A percentile compares a stretch with the other conserved stretches of the same genome.
These are phyloP conservation scores for Rugalucina vietnamica DNA, from an alignment of 2,888 invertebrate species.

Conservation along the genomic window DNA sequence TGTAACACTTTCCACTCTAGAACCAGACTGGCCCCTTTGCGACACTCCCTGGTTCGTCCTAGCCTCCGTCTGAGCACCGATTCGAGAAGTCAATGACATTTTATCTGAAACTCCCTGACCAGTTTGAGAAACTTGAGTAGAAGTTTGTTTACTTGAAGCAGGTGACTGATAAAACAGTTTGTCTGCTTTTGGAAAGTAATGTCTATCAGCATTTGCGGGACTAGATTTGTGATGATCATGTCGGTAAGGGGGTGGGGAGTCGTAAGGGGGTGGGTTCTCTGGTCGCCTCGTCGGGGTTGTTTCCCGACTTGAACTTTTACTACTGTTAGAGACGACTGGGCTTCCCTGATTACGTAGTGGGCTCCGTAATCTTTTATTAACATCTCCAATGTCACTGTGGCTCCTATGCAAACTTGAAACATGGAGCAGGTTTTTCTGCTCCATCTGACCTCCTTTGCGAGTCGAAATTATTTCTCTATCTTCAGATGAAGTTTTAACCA, in stretches of 20 bases:
- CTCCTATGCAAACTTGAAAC: slow-evolving; percentile 55
- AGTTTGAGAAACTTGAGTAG: neutral
- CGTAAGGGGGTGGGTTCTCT: slow-evolving; percentile 56
- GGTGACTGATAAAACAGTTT: slow-evolving; percentile 39
- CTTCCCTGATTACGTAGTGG: slow-evolving; percentile 26
- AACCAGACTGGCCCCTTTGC: neutral
- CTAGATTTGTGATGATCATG: slow-evolving; percentile 59
- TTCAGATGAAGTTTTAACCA: slow-evolving; percentile 41
- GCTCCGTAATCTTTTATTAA: slow-evolving; percentile 23
- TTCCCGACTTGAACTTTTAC: slow-evolving; percentile 21
- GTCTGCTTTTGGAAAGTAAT: slow-evolving; percentile 59
- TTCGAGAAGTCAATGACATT: neutral
- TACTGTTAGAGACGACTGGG: slow-evolving; percentile 7
- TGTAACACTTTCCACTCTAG: neutral
- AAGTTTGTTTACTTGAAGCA: slow-evolving; percentile 32
- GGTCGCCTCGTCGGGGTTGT: slow-evolving; percentile 43
- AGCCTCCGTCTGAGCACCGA: neutral
- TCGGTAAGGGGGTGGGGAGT: slow-evolving; percentile 61
- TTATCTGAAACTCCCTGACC: neutral
- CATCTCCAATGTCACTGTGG: slow-evolving; percentile 62
- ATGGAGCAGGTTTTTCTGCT: neutral
- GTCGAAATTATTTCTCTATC: slow-evolving; percentile 38
- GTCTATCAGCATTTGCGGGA: slow-evolving; percentile 60
- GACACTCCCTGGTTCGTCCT: neutral
- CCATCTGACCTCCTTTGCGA: slow-evolving; percentile 44